Conservation (phyloP, 2,797 vertebrate species). For the Botia kubotai region DNA sequence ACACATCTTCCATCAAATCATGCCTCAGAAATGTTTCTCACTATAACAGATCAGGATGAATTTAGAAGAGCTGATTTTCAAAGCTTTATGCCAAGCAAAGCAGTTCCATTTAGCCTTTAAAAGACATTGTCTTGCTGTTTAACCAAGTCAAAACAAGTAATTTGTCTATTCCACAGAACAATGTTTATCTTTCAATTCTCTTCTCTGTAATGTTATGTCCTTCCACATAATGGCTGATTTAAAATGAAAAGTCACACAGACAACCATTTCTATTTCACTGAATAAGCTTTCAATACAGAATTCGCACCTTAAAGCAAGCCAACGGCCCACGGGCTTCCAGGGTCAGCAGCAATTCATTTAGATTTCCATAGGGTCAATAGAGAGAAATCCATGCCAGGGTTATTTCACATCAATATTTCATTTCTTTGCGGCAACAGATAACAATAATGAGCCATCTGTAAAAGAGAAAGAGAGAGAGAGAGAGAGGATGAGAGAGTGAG, state of each 20-base stretch:
- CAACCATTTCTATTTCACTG: constrained; percentile 50
- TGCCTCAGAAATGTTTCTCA: background rate
- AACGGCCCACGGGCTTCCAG: constrained; percentile 46
- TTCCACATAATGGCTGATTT: constrained; percentile 51
- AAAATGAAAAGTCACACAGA: constrained; percentile 55
- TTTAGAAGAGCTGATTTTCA: background rate
- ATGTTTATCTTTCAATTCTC: constrained; percentile 15
- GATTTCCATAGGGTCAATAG: constrained; percentile 73
- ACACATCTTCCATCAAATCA: background rate
- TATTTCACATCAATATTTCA: constrained; percentile 81
- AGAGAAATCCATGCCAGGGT: constrained; percentile 74
- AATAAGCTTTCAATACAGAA: constrained; percentile 53
- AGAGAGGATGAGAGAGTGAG: constrained; percentile 64
- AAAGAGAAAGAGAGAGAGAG: constrained; percentile 57
- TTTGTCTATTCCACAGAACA: constrained; percentile 33
- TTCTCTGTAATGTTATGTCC: constrained; percentile 6
- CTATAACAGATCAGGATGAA: background rate
- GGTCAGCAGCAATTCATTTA: constrained; percentile 71
- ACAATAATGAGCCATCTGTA: constrained; percentile 78
- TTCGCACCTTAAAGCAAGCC: constrained; percentile 59
- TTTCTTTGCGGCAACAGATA: constrained; percentile 75
- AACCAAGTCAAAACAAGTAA: background rate
- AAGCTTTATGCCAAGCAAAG: background rate
- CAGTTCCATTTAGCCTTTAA: background rate
- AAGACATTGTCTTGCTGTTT: constrained; percentile 9